Percentiles rank a stretch among this genome's conserved stretches.
These are phyloP conservation scores for Pristionchus maxplancki DNA, from an alignment of 2,888 invertebrate species.

Conservation along the genomic window DNA sequence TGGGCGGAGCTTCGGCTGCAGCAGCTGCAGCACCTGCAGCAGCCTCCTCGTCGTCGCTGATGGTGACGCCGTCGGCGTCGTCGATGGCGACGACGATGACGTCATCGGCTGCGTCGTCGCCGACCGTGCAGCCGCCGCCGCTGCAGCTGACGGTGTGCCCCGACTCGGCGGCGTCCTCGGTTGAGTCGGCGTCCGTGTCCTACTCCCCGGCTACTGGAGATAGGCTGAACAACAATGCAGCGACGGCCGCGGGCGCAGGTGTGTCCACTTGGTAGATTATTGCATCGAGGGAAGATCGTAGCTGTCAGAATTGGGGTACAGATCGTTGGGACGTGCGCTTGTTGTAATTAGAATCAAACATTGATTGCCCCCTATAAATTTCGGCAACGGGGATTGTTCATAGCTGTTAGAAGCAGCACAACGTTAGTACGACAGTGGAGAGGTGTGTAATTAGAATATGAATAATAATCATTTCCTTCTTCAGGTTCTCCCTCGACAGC, in stretches of 20 bases:
- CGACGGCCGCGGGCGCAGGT: neutral
- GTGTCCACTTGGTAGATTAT: too few relatives aligned
- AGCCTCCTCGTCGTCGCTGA: neutral
- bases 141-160: neutral
- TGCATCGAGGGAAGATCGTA: too few relatives aligned
- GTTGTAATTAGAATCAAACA: too few relatives aligned
- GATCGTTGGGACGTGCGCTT: too few relatives aligned
- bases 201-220: conserved; percentile 36
- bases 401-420: neutral
- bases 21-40: neutral
- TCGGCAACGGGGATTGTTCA: neutral
- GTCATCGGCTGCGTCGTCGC: neutral
- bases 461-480: too few relatives aligned
- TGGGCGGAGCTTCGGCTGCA: neutral
- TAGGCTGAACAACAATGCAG: conserved; percentile 13
- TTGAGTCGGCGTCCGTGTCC: neutral
- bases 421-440: too few relatives aligned
- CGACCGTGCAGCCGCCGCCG: neutral
- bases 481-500: neutral
- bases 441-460: too few relatives aligned
- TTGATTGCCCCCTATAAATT: neutral
- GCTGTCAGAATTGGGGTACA: too few relatives aligned
- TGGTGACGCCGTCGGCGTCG: neutral
- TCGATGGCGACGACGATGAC: neutral
- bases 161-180: neutral